These are phyloP conservation scores for Zalophus californianus DNA, from an alignment of 2,797 vertebrate genomes.

Conservation along the genomic window DNA sequence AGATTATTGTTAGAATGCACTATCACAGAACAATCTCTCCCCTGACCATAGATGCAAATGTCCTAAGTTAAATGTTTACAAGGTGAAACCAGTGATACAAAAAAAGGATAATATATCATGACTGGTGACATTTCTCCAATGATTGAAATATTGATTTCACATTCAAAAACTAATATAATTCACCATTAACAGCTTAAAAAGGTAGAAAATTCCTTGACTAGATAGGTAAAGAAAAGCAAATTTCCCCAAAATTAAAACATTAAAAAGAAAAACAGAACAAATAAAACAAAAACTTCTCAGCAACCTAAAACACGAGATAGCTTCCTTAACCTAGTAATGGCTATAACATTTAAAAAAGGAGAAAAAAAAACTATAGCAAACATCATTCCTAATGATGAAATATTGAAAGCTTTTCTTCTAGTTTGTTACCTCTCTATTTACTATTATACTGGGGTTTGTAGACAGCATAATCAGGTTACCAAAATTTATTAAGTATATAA, in stretches of 20 bases:
- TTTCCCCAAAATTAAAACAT: not conserved
- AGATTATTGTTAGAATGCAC: not conserved
- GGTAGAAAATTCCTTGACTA: not conserved
- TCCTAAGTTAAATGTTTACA: not conserved
- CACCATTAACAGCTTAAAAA: not conserved
- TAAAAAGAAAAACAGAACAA: not conserved
- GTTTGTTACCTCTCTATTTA: not conserved
- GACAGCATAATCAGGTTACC: not conserved
- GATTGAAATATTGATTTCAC: not conserved
- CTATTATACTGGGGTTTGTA: not conserved
- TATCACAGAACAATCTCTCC: not conserved
- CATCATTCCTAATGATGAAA: not conserved
- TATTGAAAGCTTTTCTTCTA: not conserved
- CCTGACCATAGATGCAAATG: not conserved
- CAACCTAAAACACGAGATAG: not conserved
- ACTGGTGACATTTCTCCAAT: not conserved
- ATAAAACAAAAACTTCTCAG: not conserved
- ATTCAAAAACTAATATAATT: not conserved
- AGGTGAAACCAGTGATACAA: not conserved
- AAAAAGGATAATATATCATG: not conserved
- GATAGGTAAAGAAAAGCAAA: not conserved
- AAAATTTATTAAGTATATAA: not conserved
- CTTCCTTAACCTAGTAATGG: not conserved
- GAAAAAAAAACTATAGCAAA: not conserved
- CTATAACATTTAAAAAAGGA: not conserved